Conservation (phyloP, 2,797 vertebrate species). For the Bradypodion pumilum region DNA sequence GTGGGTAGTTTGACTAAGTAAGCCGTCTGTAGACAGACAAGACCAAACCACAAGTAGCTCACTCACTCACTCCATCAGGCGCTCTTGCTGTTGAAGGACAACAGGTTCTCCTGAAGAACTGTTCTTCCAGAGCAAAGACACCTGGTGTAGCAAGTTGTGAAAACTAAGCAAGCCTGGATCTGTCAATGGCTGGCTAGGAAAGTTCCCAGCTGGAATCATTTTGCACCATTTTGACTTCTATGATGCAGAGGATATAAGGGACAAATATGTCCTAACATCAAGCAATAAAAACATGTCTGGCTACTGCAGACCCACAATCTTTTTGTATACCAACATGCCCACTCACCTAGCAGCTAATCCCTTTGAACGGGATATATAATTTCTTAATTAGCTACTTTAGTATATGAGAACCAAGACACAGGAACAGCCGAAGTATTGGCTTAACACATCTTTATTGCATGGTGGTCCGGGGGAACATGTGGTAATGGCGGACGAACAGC, state of each 20-base stretch:
- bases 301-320: not conserved
- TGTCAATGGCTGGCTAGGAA: not conserved
- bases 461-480: no score
- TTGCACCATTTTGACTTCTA: not conserved
- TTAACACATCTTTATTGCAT: no score
- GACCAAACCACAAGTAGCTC: not conserved
- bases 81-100: no score
- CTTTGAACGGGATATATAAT: not conserved
- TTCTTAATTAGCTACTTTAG: not conserved
- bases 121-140: not conserved
- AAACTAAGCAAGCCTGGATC: not conserved
- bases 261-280: not conserved
- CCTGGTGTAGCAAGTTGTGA: not conserved
- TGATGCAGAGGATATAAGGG: not conserved
- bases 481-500: no score
- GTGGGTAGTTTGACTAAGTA: not conserved
- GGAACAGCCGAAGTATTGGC: no score
- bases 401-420: no score
- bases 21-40: not conserved
- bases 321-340: not conserved
- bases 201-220: not conserved
- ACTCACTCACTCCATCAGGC: no score
- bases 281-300: not conserved
- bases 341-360: not conserved
- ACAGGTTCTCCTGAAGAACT: not conserved